A percentile compares a stretch with the other conserved stretches of the same genome.
phyloP scores from a whole-genome alignment of 2,888 invertebrate species.

The Ophion slaviceki region DNA sequence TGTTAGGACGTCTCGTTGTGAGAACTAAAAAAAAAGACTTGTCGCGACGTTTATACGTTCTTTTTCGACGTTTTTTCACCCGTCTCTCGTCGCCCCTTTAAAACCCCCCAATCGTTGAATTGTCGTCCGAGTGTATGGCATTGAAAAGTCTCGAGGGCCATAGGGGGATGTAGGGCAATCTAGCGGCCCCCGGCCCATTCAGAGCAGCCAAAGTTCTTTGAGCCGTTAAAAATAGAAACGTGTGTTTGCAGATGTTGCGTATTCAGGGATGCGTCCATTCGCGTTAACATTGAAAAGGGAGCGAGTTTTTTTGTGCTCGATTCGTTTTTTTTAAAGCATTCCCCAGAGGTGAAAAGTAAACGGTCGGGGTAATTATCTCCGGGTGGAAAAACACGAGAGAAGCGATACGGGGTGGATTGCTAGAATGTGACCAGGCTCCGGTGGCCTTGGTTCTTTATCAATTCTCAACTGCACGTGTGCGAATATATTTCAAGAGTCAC shows the following conservation, averaged over 20 bases:
- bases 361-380: conserved; percentile 71
- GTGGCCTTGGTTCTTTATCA: conserved; percentile 55
- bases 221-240: conserved; percentile 78
- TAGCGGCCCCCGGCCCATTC: conserved; percentile 67
- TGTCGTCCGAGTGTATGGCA: conserved; percentile 24
- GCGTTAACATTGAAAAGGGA: conserved; percentile 48
- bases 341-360: conserved; percentile 70
- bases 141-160: conserved; percentile 56
- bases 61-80: background rate
- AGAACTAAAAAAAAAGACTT: background rate
- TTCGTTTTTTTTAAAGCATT: conserved; percentile 27
- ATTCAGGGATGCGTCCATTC: conserved; percentile 63
- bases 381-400: conserved; percentile 13
- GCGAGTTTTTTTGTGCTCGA: conserved; percentile 6
- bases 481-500: background rate
- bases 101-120: conserved; percentile 35
- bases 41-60: background rate
- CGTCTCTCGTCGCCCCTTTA: background rate
- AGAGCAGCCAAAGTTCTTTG: conserved; percentile 74
- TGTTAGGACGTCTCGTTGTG: background rate
- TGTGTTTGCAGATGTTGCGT: conserved; percentile 63
- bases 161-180: conserved; percentile 74
- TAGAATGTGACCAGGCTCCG: conserved; percentile 28
- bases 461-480: background rate
- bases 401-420: conserved; percentile 38